Conservation (phyloP, 2,888 invertebrate species). For the Lumbricus terrestris region DNA sequence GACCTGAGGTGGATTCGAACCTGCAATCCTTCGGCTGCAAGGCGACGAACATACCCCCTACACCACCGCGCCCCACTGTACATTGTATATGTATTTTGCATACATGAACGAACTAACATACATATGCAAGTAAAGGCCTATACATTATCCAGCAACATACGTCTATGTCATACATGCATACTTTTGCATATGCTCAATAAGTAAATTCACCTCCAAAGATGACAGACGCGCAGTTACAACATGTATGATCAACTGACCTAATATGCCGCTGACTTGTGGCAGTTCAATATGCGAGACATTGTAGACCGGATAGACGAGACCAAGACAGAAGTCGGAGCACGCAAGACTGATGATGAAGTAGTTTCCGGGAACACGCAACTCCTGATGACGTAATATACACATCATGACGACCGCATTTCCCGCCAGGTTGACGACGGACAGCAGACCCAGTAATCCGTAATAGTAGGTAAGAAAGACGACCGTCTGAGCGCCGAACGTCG, state of each 20-base stretch:
- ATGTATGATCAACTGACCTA: background rate
- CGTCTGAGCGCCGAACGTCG: background rate
- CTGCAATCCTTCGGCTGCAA: no score
- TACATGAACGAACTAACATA: no score
- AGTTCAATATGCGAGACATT: slow-evolving; percentile 4
- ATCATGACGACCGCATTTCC: background rate
- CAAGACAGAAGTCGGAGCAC: slow-evolving; percentile 12
- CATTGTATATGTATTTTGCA: no score
- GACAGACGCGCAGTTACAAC: background rate
- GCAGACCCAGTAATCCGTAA: background rate
- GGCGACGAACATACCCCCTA: no score
- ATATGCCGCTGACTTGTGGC: background rate
- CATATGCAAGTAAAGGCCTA: no score
- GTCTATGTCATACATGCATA: no score
- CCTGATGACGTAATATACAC: background rate
- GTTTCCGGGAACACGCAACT: slow-evolving; percentile 6
- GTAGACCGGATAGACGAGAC: background rate
- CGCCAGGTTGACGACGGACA: slow-evolving; percentile 10
- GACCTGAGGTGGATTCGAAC: no score
- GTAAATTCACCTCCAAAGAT: background rate
- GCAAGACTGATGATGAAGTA: slow-evolving; percentile 13
- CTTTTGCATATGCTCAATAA: no score
- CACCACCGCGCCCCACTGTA: no score
- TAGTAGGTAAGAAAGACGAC: slow-evolving; percentile 14
- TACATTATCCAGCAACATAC: no score